Evolutionary conservation across 1,140 invertebrate genomes (phyloP), one percentile per base, ranked within the genome.

Genomic region (Danaus plexippus): DNA sequence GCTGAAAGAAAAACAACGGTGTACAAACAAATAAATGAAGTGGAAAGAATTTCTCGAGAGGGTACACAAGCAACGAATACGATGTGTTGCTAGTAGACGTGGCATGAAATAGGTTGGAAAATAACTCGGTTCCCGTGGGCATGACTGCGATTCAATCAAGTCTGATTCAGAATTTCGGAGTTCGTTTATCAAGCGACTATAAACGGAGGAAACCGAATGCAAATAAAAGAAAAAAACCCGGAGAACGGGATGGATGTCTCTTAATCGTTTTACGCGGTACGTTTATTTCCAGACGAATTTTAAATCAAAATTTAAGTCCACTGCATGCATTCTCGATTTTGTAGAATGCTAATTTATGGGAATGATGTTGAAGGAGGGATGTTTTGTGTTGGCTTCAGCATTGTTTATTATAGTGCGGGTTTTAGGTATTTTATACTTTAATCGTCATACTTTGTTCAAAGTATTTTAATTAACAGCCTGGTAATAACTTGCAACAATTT

Each of bases 81-180:
- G 76, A 69, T 63, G 68, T 75, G 70, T 75, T 71, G 67, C 71
- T 71, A 66, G 75, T 73, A 67, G 71, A 76, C 63, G 67, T 66
- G 61, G 63, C 69, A 78, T 71, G 69, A 82, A 85, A 85, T 82
- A 81, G 77, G 71, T 79, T 71, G 80, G 78, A 80, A 85, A 85
- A 85, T 77, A 81, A 81, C 80, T 76, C 64, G 61, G 67, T 69
- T 77, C 80, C 82, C 77, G 65, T 63, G 74, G 78, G 78, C 71
- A 71, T 61, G 66, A 64, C 65, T 75, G 69, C 72, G 76, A 84
- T 84, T 84, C 82, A 85, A 85, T 85, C 80, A 81, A 78, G 66
- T 75, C 68, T 73, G 77, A 81, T 83, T 85, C 80, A 80, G 73
- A 80, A 77, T 80, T 81, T 85, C 65, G 74, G 75, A 80, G 80